Evolutionary conservation across 2,888 invertebrate species (phyloP).

Genomic region (Cheilosia urbana): DNA sequence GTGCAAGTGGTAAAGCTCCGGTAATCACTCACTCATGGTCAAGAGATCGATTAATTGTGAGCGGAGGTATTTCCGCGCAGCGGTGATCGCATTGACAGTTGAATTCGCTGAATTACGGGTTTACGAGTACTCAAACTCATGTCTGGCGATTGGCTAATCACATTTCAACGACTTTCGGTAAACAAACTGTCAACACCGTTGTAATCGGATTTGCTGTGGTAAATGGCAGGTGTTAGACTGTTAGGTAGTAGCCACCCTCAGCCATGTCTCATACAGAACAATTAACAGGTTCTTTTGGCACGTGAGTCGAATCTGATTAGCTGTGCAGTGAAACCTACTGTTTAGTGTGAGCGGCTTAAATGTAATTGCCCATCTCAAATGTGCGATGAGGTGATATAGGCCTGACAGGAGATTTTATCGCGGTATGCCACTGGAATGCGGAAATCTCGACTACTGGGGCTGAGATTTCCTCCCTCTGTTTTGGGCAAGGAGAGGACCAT

Average conservation of each 20-base stretch:
- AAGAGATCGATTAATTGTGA: constrained; percentile 44
- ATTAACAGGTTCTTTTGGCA: constrained; percentile 65
- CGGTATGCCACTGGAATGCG: constrained; percentile 30
- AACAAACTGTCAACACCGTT: constrained; percentile 13
- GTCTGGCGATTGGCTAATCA: constrained; percentile 41
- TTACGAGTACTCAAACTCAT: constrained; percentile 8
- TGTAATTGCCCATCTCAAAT: constrained; percentile 62
- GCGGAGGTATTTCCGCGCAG: not conserved
- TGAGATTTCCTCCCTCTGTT: not conserved
- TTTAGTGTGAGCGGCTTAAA: constrained; percentile 44
- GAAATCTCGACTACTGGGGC: constrained; percentile 1
- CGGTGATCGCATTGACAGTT: not conserved
- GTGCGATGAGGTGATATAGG: constrained; percentile 13
- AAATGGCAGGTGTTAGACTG: no score
- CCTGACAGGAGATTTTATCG: constrained; percentile 14
- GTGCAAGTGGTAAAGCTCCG: not conserved
- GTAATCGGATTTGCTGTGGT: constrained; percentile 55
- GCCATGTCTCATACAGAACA: not conserved
- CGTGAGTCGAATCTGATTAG: constrained; percentile 63
- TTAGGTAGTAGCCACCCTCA: not conserved
- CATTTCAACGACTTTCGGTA: constrained; percentile 30
- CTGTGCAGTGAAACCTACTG: not conserved
- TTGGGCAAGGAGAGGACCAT: not conserved
- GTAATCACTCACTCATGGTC: constrained; percentile 13
- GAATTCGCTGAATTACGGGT: not conserved